Evolutionary conservation across 2,113 vertebrate genomes (phyloP).

Genomic region (Gasterosteus nipponicus): DNA sequence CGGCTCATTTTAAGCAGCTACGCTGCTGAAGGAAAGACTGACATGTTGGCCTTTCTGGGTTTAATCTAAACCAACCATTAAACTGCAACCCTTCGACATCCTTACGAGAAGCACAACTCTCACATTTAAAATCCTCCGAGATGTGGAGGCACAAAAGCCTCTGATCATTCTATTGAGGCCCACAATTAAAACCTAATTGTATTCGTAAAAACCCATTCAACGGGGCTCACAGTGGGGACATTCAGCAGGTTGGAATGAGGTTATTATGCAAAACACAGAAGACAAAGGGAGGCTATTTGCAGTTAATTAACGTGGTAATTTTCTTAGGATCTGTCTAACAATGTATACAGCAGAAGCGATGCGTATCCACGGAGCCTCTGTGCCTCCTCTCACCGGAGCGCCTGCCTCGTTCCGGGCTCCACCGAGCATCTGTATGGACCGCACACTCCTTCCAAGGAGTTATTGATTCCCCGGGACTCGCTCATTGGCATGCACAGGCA

Average conservation of each 20-base stretch:
- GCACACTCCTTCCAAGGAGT: slow-evolving; percentile 26
- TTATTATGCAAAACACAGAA: slow-evolving; percentile 63
- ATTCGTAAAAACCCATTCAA: slow-evolving; percentile 32
- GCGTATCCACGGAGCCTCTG: not conserved
- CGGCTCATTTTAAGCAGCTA: not conserved
- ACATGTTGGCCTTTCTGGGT: not conserved
- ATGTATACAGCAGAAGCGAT: slow-evolving; percentile 33
- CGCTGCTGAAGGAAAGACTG: not conserved
- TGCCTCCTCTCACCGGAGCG: not conserved
- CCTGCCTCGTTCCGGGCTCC: slow-evolving; percentile 9
- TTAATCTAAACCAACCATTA: not conserved
- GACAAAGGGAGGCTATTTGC: slow-evolving; percentile 65
- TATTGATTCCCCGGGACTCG: slow-evolving; percentile 50
- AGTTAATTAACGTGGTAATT: slow-evolving; percentile 66
- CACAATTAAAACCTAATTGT: slow-evolving; percentile 54
- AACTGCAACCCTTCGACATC: not conserved
- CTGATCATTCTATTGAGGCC: slow-evolving; percentile 25
- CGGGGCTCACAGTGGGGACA: slow-evolving; percentile 33
- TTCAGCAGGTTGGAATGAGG: slow-evolving; percentile 56
- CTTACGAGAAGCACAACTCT: not conserved
- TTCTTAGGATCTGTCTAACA: slow-evolving; percentile 52
- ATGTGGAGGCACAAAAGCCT: slow-evolving; percentile 30
- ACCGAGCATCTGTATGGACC: slow-evolving; percentile 31
- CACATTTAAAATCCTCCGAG: slow-evolving; percentile 5
- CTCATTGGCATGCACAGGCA: slow-evolving; percentile 53